phyloP scores from a whole-genome alignment of 2,888 invertebrate genomes.

The Melieria omissa region DNA sequence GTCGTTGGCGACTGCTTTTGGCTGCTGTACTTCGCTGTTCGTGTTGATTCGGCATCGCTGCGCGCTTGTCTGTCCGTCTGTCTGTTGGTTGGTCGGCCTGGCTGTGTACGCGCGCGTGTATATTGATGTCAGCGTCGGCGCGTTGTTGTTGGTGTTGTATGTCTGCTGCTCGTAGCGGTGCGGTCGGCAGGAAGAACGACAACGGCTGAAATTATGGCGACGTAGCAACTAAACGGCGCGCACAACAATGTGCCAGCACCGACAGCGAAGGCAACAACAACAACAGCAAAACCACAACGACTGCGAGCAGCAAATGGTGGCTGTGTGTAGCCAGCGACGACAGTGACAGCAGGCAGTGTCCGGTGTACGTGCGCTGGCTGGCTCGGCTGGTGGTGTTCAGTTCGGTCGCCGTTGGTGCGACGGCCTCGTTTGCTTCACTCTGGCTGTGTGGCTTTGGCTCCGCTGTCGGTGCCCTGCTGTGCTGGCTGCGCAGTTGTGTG shows the following conservation, averaged over 20 bases:
- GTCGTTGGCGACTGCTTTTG: conserved; percentile 30
- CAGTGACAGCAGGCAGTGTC: too few relatives aligned
- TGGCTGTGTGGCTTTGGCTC: too few relatives aligned
- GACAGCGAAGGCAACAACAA: conserved; percentile 20
- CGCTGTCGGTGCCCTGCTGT: not conserved
- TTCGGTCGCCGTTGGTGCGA: too few relatives aligned
- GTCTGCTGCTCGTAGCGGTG: conserved; percentile 32
- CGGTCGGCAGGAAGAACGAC: conserved; percentile 19
- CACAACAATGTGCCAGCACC: not conserved
- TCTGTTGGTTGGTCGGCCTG: not conserved
- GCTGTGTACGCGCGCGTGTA: conserved; percentile 7
- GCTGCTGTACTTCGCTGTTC: conserved; percentile 40
- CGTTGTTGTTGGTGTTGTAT: conserved; percentile 3
- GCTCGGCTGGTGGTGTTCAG: too few relatives aligned
- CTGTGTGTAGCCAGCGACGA: too few relatives aligned
- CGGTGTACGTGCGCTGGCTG: too few relatives aligned
- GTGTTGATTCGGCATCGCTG: conserved; percentile 15
- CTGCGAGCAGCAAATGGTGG: too few relatives aligned
- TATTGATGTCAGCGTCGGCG: conserved; percentile 4
- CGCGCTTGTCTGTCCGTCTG: not conserved
- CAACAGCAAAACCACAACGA: not conserved
- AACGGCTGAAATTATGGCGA: conserved; percentile 25
- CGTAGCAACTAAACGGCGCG: conserved; percentile 37
- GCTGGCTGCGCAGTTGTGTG: not conserved
- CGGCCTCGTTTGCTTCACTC: too few relatives aligned